Base-by-base conservation (phyloP, 2,888 invertebrate species). In the Drosophila birchii region DNA sequence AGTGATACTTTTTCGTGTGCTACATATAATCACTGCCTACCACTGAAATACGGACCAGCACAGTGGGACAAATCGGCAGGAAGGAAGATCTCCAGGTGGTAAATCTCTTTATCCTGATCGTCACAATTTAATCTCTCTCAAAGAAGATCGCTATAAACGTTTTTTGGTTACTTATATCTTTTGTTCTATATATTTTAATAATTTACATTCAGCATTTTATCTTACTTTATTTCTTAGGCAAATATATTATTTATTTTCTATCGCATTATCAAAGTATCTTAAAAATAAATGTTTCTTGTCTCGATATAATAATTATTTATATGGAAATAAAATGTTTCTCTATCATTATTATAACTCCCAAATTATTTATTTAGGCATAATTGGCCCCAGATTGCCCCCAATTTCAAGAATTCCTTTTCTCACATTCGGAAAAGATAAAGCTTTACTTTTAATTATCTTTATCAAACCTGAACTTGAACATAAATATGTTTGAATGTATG, bases 1-100 rank as follows among this genome's bases (percentile, higher is more conserved):
- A 66, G 58, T 58, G 69, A 70, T 70, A 66, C 34, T 54, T 49
- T 47, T 51, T 51, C 49, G 44, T 64, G 57, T 69, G 57, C 68
- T 61, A 62, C 51, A 51, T 20, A 11, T 51, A 51, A 51, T 51
- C 51, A 36, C 34, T 20, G 69, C 66, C 66, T 66, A 72, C 72
- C 74, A 57, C 56, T 55, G 43, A 26, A 56, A 55, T 47, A 54
- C 41, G 59, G 59, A 29, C 11, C 43, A 57, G 34, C 20, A 73
- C 72, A 59, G 63, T 72, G 72, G 64, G 26, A 12, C 72, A 18
- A 73, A 51, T 51, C 5, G 11, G 36, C 3, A 8, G 26, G 7
- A 32, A 49, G 39, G 39, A 54, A 4, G 32, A 20, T 12, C 3
- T 1, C 2, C 9, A n/a, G 7, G 47, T 29, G 6, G 47, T n/a